Evolutionary conservation across 2,113 vertebrate genomes (phyloP).

Genomic region (Paramormyrops kingsleyae): DNA sequence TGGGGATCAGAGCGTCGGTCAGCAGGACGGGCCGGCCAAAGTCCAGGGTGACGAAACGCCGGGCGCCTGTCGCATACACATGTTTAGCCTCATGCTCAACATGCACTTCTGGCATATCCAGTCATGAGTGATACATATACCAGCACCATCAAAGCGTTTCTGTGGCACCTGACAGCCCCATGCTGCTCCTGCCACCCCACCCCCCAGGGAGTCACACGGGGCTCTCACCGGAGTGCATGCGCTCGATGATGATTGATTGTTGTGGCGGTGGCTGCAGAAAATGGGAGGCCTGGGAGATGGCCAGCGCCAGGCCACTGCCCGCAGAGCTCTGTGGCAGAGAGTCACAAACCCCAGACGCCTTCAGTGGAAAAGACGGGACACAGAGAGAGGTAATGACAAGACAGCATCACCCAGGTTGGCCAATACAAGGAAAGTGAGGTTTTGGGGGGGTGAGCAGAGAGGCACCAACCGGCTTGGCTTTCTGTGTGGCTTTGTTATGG

Average conservation of each 20-base stretch:
- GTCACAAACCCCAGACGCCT: background rate
- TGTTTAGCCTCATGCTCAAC: background rate
- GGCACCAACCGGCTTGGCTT: constrained; percentile 78
- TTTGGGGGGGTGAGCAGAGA: background rate
- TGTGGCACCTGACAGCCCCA: background rate
- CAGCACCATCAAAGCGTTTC: background rate
- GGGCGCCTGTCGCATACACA: constrained; percentile 68
- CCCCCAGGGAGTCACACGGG: background rate
- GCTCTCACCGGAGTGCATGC: constrained; percentile 94
- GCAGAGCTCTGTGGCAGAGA: constrained; percentile 70
- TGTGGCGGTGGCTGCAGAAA: constrained; percentile 97
- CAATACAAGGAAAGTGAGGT: background rate
- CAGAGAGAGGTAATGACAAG: background rate
- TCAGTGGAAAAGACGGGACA: background rate
- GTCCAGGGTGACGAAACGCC: constrained; percentile 93
- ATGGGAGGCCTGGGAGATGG: constrained; percentile 96
- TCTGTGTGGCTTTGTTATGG: constrained; percentile 86
- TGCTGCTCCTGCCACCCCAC: background rate
- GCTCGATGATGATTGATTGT: constrained; percentile 98
- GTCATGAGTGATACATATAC: background rate
- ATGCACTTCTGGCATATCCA: background rate
- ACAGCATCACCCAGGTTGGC: background rate
- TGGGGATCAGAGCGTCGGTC: constrained; percentile 92
- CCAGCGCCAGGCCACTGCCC: constrained; percentile 86
- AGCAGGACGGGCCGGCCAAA: constrained; percentile 89